Evolutionary conservation across 2,113 vertebrate species (phyloP), one percentile per base, ranked within the genome.

Genomic region (Hyperopisus bebe): DNA sequence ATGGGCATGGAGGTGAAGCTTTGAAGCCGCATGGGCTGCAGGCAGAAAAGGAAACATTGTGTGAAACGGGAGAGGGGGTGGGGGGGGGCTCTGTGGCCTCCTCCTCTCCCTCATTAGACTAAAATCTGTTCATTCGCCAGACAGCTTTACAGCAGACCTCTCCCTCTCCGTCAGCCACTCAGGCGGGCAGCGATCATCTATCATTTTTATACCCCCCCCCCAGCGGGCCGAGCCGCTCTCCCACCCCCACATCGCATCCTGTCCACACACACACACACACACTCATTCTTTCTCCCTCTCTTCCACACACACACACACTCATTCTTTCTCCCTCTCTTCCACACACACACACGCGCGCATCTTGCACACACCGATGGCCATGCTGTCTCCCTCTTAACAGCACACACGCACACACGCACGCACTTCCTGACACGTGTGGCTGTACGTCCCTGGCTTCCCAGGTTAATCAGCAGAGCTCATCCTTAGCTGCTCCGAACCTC

Each of bases 61-160:
- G 94, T 95, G 95, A 95, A 95, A 94, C 94, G 96, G 94, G 95
- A 95, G 35, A 10, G 94, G 10, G 66, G 95, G 95, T 95, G 96
- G 95, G 94, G 93, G 94, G 95, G 94, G 94, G 92, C 94, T 95
- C 95, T 96, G 95, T 95, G 94, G 92, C 94, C 94, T 94, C 95
- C 94, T 94, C 95, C 95, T 95, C 96, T 53, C 94, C 94, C 95
- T 95, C 95, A 95, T 95, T 94, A 95, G 94, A 94, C 93, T 95
- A 94, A 95, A 96, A 96, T 96, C 94, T 94, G 94, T 95, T 94
- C 93, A 92, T 95, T 95, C 94, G 93, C 93, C 90, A 93, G 94
- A 95, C 94, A 94, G 94, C 94, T 95, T 96, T 95, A 95, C 93
- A 92, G 94, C 92, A 53, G 92, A 92, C 93, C 58, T 3, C 58